Base-by-base conservation (phyloP, 2,888 invertebrate genomes). In the Drosophila atripex region DNA sequence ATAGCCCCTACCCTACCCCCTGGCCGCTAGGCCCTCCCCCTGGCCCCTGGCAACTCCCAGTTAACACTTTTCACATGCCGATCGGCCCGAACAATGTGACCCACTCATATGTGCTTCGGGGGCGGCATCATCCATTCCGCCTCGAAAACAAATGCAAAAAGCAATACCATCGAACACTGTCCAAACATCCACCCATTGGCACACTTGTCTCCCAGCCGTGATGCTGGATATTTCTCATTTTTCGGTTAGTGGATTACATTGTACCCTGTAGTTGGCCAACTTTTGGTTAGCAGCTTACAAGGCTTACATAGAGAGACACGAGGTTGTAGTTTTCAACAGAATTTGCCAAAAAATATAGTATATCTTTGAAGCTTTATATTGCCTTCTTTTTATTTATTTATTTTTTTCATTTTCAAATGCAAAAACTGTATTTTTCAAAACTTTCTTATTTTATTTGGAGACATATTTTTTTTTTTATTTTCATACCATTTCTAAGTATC, bases 41-140 rank as follows among this genome's bases (percentile, higher is more conserved):
- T 38, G 28, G 28, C 53, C 50, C 39, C 55, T 35, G 25, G 50
- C 25, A 23, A 51, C 57, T 52, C 57, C 51, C 53, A 59, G 56
- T 59, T 79, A 80, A 76, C 80, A 80, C 80, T 80, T 79, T 80
- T 79, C 78, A 77, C 78, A 80, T 80, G 50, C 71, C 70, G 51
- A 47, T 25, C 52, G 51, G 43, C 32, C 30, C 54, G 63, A 71
- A 71, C 71, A 71, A 71, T 71, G 71, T 70, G 55, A 23, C 41
- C 63, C 70, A 71, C 71, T 71, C 71, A 71, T 71, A 35, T 38
- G 21, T 47, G 16, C 12, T 9, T 18, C 16, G 43, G 56, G 49
- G 39, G 45, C 35, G 35, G n/a, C 35, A 35, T 35, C 35, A 35
- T 35, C 35, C n/a, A n/a, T 6, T 14, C 35, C 51, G 18, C 6